Conservation (phyloP, 2,888 invertebrate species). For the Zeuzera pyrina region DNA sequence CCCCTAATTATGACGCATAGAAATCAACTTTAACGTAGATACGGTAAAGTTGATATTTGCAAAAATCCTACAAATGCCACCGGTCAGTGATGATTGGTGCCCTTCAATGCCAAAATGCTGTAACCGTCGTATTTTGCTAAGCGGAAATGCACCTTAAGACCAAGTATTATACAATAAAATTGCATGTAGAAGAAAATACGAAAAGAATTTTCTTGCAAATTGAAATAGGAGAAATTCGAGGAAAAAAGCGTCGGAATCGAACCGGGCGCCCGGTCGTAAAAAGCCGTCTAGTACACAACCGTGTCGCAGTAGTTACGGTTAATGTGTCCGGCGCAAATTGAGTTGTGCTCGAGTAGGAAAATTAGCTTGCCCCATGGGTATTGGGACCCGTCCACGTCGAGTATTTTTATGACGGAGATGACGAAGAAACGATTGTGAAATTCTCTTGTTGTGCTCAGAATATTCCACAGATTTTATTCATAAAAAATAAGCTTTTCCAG, state of each 20-base stretch:
- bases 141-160: conserved; percentile 23
- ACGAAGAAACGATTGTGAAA: too few species aligned
- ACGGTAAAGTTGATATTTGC: conserved; percentile 21
- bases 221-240: conserved; percentile 54
- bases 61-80: conserved; percentile 10
- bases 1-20: conserved; percentile 14
- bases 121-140: conserved; percentile 19
- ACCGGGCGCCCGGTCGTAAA: conserved; percentile 48
- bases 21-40: conserved; percentile 21
- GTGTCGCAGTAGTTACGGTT: conserved; percentile 64
- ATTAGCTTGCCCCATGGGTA: conserved; percentile 57
- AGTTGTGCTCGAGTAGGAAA: conserved; percentile 59
- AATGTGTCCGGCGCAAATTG: conserved; percentile 68
- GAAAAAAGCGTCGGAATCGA: conserved; percentile 40
- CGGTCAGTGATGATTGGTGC: conserved; percentile 63
- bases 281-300: conserved; percentile 51
- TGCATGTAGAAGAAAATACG: conserved; percentile 8
- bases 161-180: conserved; percentile 6
- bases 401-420: too few species aligned
- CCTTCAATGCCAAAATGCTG: conserved; percentile 23
- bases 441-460: too few species aligned
- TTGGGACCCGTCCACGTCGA: too few species aligned
- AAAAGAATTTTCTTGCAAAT: conserved; percentile 53
- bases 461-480: too few species aligned
- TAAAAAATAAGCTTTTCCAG: too few species aligned